Base-by-base conservation (phyloP, 2,888 invertebrate species). In the Diadegma fenestrale region DNA sequence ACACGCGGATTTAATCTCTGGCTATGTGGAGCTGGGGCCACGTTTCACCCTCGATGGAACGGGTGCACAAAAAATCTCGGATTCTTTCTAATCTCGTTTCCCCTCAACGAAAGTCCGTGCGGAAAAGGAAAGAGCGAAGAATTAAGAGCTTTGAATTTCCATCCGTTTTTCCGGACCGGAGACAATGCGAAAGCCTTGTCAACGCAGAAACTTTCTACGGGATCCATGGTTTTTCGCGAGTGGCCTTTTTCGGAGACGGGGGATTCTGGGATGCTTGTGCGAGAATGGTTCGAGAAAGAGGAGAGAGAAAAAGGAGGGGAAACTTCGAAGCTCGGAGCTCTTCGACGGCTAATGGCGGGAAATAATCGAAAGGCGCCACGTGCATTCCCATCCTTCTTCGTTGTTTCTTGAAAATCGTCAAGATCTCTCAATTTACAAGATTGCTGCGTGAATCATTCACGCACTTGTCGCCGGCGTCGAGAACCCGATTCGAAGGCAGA, bases 361-460 rank as follows among this genome's bases (percentile, higher is more conserved):
- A 92, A 91, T 91, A 91, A 91, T 92, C 91, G 91, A 92, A 92
- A 88, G 90, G 69, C 81, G 78, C 72, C 82, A 73, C 43, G 77
- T 80, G 58, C 68, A 66, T 73, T 51, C 54, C 41, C 77, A 41
- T 68, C 43, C 54, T 41, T 41, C 54, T 45, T 30, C 19, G 12
- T 26, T 33, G 72, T 26, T 22, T 58, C 79, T 83, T 83, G 85
- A 85, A 83, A 85, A 86, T 85, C 85, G 87, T 84, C 87, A 82
- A 88, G 88, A 91, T 91, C 89, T 91, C 91, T 91, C 91, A 91
- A 91, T 91, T 91, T 90, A 85, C 87, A 89, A 90, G 91, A 90
- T 91, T 90, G 88, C 90, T 88, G 73, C 63, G 48, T 58, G 54
- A 58, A 75, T 71, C 41, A 77, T 85, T 86, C 73, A 76, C 76